Percentiles rank a stretch among this genome's conserved stretches.
These are phyloP conservation scores for Orthonevra nobilis DNA, from an alignment of 2,888 invertebrate species.

Conservation along the genomic window DNA sequence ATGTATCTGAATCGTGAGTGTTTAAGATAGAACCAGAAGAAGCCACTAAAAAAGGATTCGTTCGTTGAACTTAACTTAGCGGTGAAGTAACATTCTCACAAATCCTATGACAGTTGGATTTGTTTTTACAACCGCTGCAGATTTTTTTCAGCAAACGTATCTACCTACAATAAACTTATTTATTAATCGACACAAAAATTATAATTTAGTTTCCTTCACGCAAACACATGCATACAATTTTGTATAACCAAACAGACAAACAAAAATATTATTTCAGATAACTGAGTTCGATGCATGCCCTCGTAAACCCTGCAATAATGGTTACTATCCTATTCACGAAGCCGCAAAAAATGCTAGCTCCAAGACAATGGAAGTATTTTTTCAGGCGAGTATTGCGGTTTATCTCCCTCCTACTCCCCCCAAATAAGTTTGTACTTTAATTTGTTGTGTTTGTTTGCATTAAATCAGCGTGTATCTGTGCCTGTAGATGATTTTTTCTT, in stretches of 20 bases:
- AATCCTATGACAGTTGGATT: no score
- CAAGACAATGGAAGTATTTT: constrained; percentile 89
- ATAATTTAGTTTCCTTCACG: constrained; percentile 1
- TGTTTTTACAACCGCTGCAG: no score
- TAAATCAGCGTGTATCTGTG: background rate
- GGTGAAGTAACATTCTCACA: no score
- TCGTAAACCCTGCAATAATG: constrained; percentile 90
- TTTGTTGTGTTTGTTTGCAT: background rate
- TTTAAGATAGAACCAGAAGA: background rate
- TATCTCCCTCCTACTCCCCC: background rate
- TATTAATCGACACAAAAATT: no score
- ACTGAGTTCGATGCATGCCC: constrained; percentile 89
- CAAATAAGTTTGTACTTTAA: constrained; percentile 14
- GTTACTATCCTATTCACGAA: constrained; percentile 94
- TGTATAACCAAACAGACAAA: constrained; percentile 23
- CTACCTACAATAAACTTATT: no score
- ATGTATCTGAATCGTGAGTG: constrained; percentile 30
- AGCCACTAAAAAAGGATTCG: background rate
- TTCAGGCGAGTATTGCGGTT: constrained; percentile 81
- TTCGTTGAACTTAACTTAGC: constrained; percentile 31
- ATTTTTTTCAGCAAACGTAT: no score
- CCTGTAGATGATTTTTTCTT: background rate
- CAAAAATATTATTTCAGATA: constrained; percentile 82
- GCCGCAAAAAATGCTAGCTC: constrained; percentile 95
- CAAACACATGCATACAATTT: constrained; percentile 4